Base-by-base conservation (phyloP, 2,888 invertebrate genomes). In the Cosmopolites sordidus region DNA sequence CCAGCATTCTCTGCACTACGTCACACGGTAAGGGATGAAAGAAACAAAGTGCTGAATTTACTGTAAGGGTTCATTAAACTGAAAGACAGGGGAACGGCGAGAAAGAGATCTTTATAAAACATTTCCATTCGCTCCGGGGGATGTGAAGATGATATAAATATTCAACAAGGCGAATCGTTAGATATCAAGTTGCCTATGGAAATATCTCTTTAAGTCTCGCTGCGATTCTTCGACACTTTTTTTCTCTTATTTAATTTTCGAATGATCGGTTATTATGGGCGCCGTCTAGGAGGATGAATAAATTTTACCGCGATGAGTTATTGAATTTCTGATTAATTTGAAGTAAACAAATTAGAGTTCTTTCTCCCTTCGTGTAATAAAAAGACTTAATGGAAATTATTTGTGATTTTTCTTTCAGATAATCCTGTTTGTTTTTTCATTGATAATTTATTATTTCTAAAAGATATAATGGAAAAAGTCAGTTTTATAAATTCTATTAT, bases 71-170 rank as follows among this genome's bases (percentile, higher is more conserved):
- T 62, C 62, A 60, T 62, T 62, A 62, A 61, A 61, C 60, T 54
- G 61, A 55, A 62, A 62, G 54, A 59, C 61, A 60, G 48, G 56
- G 48, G 4, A 8, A 22, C 22, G 22, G 22, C 22, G 22, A 8
- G 22, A 58, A 60, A 59, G 63, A 58, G 59, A 62, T 61, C 58
- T 60, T 54, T 56, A 61, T 62, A 62, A 63, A 64, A 61, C 60
- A 67, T 67, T 68, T 66, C 66, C 65, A 65, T 67, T 61, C 62
- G 65, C 64, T 63, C 57, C 64, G 63, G 58, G n/a, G 60, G 64
- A 65, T 65, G 64, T 67, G 64, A 66, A 68, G 67, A 64, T 63
- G 62, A 59, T 65, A 68, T 69, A 69, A 68, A 69, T 69, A 69
- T 69, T 67, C 69, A 69, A 65, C 63, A 63, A 60, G 61, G 62